phyloP scores from a whole-genome alignment of 2,113 vertebrate species.

The Heliornis fulica region DNA sequence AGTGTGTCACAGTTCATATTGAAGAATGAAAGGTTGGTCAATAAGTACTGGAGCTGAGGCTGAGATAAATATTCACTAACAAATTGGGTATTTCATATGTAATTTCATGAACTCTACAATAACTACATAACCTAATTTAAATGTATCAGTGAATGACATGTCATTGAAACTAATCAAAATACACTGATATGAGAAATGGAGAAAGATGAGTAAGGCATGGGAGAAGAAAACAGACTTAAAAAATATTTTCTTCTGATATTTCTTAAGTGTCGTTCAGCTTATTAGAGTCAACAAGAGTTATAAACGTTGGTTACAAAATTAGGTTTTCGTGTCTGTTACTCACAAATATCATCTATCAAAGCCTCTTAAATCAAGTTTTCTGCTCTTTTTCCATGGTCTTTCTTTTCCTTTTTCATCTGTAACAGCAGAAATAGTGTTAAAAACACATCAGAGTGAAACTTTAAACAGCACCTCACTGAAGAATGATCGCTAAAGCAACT shows the following conservation, averaged over 20 bases:
- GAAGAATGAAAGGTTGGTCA: background rate
- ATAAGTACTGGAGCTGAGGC: background rate
- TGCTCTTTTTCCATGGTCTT: background rate
- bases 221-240: background rate
- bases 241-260: background rate
- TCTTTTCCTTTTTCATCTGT: background rate
- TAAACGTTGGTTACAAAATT: background rate
- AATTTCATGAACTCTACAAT: background rate
- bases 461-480: background rate
- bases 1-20: background rate
- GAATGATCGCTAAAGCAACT: background rate
- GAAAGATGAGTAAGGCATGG: background rate
- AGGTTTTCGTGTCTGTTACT: background rate
- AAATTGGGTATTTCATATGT: background rate
- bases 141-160: background rate
- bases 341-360: background rate
- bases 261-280: background rate
- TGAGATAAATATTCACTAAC: background rate
- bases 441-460: background rate
- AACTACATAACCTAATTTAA: background rate
- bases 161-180: background rate
- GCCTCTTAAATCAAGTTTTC: background rate
- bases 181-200: background rate
- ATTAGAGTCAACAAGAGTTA: background rate
- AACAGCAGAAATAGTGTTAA: background rate